Percentiles rank a stretch among this genome's conserved stretches.
phyloP scores from a whole-genome alignment of 2,113 vertebrate species.

The Pseudorasbora parva region DNA sequence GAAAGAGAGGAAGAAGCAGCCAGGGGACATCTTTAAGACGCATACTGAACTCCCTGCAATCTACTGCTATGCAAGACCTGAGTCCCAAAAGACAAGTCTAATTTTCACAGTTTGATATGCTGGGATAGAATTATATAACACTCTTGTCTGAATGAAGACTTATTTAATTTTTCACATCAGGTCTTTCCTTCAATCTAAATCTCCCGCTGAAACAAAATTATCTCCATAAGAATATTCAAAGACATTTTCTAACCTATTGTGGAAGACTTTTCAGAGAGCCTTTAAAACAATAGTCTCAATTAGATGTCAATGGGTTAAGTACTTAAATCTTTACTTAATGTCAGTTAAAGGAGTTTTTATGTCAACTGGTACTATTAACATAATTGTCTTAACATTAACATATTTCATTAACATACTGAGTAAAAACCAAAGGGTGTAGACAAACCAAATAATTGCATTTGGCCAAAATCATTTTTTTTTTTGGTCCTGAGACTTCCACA shows the following conservation, averaged over 20 bases:
- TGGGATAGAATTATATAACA: conserved; percentile 25
- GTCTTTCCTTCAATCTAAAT: conserved; percentile 29
- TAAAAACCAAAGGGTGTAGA: too few relatives aligned
- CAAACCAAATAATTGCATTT: too few relatives aligned
- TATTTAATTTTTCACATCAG: conserved; percentile 24
- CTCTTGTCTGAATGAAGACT: not conserved
- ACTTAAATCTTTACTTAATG: not conserved
- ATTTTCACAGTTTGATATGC: conserved; percentile 42
- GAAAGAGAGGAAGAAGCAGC: not conserved
- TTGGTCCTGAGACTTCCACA: too few relatives aligned
- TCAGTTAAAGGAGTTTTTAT: not conserved
- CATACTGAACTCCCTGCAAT: not conserved
- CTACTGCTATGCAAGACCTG: conserved; percentile 1
- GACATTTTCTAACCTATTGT: not conserved
- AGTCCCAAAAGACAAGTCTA: conserved; percentile 34
- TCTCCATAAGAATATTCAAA: conserved; percentile 24
- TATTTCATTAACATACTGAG: too few relatives aligned
- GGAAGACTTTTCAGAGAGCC: not conserved
- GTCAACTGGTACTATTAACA: not conserved
- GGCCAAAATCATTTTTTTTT: too few relatives aligned
- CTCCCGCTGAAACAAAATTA: not conserved
- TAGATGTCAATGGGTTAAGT: not conserved
- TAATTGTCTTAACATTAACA: not conserved
- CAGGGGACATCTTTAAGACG: conserved; percentile 24
- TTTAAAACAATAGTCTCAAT: not conserved